Evolutionary conservation across 2,888 invertebrate genomes (phyloP), one percentile per base, ranked within the genome.

Genomic region (Ryuthela nishihirai): DNA sequence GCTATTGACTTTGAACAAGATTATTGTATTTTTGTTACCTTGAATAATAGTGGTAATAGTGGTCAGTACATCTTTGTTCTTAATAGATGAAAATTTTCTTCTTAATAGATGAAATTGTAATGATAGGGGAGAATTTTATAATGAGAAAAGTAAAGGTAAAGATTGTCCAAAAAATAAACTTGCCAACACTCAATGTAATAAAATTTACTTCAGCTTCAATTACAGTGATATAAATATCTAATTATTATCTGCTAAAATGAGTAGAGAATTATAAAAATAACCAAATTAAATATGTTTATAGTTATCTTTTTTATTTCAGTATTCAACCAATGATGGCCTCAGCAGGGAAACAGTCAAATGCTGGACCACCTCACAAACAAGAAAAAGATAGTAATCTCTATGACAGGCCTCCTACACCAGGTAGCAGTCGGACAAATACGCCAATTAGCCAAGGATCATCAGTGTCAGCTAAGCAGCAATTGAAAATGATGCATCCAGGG

Each of bases 341-440:
- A 25, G 32, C 42, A 10, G 46, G 42, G 26, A 48, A 38, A 10
- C 49, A 54, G 20, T 6, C 39, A 17, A 53, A 53, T 32, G 12
- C 44, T 34, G n/a, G 12, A 20, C 23, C 49, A 2, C 18, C 53
- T 7, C 15, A 17, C 3, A 50, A 49, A 24, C 12, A 18, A 12
- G 54, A 62, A 7, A 58, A 54, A 34, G 58, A 56, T 9, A 23
- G 21, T 40, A 26, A n/a, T 26, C 36, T 45, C 20, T n/a, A 25
- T 35, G 62, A 58, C 38, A 35, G 54, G 23, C 42, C 62, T 21
- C 23, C 45, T n/a, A 49, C 54, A 25, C 62, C 62, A 34, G 46
- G 45, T 26, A 34, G 48, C 17, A 54, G 39, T 68, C 62, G 69
- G 67, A 46, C 53, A 38, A 47, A 65, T 61, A 61, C 49, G 49